phyloP scores from a whole-genome alignment of 1,140 invertebrate genomes.

The Aphelinus certus region DNA sequence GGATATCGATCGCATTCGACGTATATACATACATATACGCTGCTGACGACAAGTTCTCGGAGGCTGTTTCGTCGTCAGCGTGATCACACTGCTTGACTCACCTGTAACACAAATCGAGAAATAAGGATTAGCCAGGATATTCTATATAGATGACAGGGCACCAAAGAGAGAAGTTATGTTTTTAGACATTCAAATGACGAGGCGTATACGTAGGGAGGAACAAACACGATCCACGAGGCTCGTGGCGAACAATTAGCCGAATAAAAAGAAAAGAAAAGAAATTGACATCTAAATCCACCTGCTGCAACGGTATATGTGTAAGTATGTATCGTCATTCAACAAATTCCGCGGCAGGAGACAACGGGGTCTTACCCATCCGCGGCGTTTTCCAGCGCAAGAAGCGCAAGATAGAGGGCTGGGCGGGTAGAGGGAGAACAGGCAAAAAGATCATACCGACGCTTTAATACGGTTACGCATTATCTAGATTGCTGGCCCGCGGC shows the following conservation, averaged over 20 bases:
- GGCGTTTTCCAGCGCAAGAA: neutral
- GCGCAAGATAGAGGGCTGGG: neutral
- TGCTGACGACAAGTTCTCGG: too few relatives aligned
- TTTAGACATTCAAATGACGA: too few relatives aligned
- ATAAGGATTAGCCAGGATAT: too few relatives aligned
- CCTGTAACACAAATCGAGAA: too few relatives aligned
- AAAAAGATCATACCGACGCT: conserved; percentile 49
- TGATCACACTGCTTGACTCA: too few relatives aligned
- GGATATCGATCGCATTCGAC: too few relatives aligned
- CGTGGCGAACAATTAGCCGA: neutral
- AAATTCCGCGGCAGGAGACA: neutral
- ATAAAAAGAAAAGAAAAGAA: neutral
- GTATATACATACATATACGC: too few relatives aligned
- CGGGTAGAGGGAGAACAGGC: conserved; percentile 14
- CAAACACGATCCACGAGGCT: neutral
- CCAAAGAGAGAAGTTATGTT: too few relatives aligned
- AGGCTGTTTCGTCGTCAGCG: too few relatives aligned
- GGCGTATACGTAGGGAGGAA: too few relatives aligned
- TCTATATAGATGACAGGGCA: too few relatives aligned
- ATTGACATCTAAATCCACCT: neutral
- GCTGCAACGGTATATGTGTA: neutral
- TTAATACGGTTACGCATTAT: conserved; percentile 63
- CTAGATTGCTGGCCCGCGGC: conserved; percentile 56
- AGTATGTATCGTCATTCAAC: neutral
- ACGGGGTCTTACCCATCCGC: neutral